Evolutionary conservation across 2,888 invertebrate species (phyloP), one percentile per base, ranked within the genome.

Genomic region (Drosophila barbarae): DNA sequence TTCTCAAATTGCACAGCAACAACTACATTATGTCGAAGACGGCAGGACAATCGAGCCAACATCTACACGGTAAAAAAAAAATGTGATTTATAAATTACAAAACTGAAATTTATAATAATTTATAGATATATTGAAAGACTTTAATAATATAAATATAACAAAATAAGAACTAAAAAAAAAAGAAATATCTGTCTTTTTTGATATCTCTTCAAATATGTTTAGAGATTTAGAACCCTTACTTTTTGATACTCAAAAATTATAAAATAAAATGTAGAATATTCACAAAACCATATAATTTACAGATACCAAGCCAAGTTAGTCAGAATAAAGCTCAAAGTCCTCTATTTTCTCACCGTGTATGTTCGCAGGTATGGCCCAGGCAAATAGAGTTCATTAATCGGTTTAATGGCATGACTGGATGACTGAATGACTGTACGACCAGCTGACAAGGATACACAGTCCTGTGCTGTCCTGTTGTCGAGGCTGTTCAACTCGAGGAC

Each of bases 371-470:
- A 84, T 56, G 82, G 82, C 70, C 72, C 18, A 69, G 49, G 77
- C 80, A 82, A 80, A 80, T 76, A 84, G 73, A 74, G 85, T 77
- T 79, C 81, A 80, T 84, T 80, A 80, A 80, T 80, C 80, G 84
- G 80, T 82, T 79, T 84, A 84, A 82, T 84, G 76, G 74, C 70
- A 41, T 47, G 54, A 56, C 54, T 61, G 54, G 63, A 52, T 65
- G 65, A 65, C 69, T 51, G 61, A 51, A 69, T 60, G 61, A 69
- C 64, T 71, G 69, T 61, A 69, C 74, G 74, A 39, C 46, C 59
- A 59, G 60, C 59, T 60, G 59, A 60, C 59, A 60, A 60, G 59
- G 59, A 60, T 60, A 60, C 60, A 60, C 60, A 60, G 12, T 12
- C 32, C 59, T 32, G 59, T 18, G 35, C 42, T 36, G n/a, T 42